Percentiles rank a stretch among this genome's conserved stretches.
Conservation (phyloP, 2,113 vertebrate genomes). For the Lagopus leucura region DNA sequence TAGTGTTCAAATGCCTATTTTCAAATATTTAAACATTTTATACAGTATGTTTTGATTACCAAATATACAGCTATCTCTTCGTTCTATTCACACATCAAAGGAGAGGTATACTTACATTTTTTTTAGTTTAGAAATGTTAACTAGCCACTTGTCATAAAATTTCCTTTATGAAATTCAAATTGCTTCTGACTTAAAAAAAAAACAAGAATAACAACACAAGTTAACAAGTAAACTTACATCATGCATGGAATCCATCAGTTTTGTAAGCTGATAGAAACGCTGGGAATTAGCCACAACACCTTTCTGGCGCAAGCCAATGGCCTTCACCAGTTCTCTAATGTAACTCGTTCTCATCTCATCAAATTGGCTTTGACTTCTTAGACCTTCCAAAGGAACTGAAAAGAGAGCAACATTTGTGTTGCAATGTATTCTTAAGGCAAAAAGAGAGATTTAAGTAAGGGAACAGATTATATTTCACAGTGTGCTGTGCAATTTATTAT, state of each 20-base stretch:
- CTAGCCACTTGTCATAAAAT: background rate
- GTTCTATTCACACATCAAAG: background rate
- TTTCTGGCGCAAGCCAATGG: slow-evolving; percentile 90
- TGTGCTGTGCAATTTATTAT: background rate
- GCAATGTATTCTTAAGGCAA: background rate
- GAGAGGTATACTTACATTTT: background rate
- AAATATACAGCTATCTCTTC: background rate
- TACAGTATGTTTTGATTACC: background rate
- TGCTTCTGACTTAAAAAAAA: background rate
- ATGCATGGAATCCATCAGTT: slow-evolving; percentile 94
- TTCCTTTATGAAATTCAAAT: background rate
- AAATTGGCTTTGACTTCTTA: slow-evolving; percentile 93
- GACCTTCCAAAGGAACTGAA: slow-evolving; percentile 94
- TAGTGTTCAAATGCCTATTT: background rate
- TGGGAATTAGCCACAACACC: slow-evolving; percentile 89
- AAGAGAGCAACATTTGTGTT: background rate
- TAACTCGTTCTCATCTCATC: slow-evolving; percentile 97
- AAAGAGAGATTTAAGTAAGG: background rate
- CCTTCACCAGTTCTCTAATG: slow-evolving; percentile 92
- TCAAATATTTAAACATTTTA: background rate
- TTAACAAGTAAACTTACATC: slow-evolving; percentile 83
- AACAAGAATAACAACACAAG: background rate
- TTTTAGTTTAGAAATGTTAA: background rate
- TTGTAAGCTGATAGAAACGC: slow-evolving; percentile 96
- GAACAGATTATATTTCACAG: background rate